These are phyloP conservation scores for Melikaiella ostensackeni DNA, from an alignment of 2,888 invertebrate species.

Conservation along the genomic window DNA sequence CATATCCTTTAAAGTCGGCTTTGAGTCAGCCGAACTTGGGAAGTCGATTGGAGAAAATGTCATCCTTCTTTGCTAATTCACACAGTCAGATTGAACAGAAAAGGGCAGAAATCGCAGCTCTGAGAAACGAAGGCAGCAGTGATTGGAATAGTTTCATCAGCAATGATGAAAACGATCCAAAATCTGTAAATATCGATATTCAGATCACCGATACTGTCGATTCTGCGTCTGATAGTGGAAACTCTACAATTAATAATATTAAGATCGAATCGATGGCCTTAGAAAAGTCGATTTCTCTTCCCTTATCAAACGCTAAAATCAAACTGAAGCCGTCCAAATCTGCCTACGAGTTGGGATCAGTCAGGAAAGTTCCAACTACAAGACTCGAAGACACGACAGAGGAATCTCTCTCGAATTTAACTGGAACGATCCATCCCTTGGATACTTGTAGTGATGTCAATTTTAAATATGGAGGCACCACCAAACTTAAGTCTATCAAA, in stretches of 20 bases:
- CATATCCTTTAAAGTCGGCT: slow-evolving; percentile 74
- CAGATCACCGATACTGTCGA: slow-evolving; percentile 71
- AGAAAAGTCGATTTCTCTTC: slow-evolving; percentile 73
- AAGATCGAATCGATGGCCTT: slow-evolving; percentile 65
- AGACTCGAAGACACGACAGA: slow-evolving; percentile 76
- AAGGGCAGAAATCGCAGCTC: slow-evolving; percentile 78
- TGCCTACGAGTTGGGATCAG: slow-evolving; percentile 73
- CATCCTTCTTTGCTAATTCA: slow-evolving; percentile 83
- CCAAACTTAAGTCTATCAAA: slow-evolving; percentile 87
- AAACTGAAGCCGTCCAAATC: slow-evolving; percentile 73
- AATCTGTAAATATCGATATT: slow-evolving; percentile 74
- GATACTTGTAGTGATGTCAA: slow-evolving; percentile 87
- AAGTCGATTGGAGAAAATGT: slow-evolving; percentile 73
- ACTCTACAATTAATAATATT: slow-evolving; percentile 53
- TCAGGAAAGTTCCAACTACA: slow-evolving; percentile 75
- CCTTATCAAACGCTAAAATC: slow-evolving; percentile 67
- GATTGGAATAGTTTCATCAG: slow-evolving; percentile 51
- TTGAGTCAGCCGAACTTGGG: slow-evolving; percentile 76
- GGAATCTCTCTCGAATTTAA: slow-evolving; percentile 76
- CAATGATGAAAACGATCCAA: slow-evolving; percentile 74
- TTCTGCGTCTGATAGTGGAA: slow-evolving; percentile 44
- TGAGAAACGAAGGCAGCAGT: slow-evolving; percentile 50
- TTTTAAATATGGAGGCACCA: slow-evolving; percentile 89
- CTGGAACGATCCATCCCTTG: slow-evolving; percentile 82
- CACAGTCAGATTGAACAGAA: slow-evolving; percentile 86